phyloP scores from a whole-genome alignment of 1,140 invertebrate genomes.

The Heterodera schachtii region DNA sequence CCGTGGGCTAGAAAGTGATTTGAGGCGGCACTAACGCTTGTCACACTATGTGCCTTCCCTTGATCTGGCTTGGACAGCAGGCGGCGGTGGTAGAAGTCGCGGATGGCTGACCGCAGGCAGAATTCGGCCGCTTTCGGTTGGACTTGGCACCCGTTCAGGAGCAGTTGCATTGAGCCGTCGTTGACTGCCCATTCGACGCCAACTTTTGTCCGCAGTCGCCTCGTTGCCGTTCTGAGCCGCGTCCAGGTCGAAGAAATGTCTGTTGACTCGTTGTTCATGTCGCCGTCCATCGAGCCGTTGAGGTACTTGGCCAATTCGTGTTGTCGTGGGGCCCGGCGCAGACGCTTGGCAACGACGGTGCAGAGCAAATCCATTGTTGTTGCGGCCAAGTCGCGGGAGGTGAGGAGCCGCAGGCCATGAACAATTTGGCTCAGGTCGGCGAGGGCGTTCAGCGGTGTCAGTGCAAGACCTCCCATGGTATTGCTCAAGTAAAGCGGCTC shows the following conservation, averaged over 20 bases:
- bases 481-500: constrained; percentile 28
- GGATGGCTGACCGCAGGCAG: constrained; percentile 2
- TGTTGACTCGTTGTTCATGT: background rate
- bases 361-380: background rate
- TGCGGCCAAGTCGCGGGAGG: constrained; percentile 2
- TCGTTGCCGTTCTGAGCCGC: background rate
- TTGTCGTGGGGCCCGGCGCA: background rate
- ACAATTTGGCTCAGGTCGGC: constrained; percentile 21
- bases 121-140: background rate
- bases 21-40: background rate
- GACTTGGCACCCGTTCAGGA: background rate
- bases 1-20: background rate
- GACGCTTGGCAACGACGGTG: background rate
- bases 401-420: constrained; percentile 25
- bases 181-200: background rate
- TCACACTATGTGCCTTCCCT: constrained; percentile 14
- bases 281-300: constrained; percentile 6
- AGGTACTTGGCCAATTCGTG: background rate
- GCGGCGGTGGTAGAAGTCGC: background rate
- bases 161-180: background rate
- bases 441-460: constrained; percentile 13
- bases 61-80: constrained; percentile 30
- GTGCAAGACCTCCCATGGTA: constrained; percentile 8
- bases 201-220: background rate
- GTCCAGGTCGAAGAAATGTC: background rate